Evolutionary conservation across 1,140 invertebrate species (phyloP).

Genomic region (Kradibia gibbosae): DNA sequence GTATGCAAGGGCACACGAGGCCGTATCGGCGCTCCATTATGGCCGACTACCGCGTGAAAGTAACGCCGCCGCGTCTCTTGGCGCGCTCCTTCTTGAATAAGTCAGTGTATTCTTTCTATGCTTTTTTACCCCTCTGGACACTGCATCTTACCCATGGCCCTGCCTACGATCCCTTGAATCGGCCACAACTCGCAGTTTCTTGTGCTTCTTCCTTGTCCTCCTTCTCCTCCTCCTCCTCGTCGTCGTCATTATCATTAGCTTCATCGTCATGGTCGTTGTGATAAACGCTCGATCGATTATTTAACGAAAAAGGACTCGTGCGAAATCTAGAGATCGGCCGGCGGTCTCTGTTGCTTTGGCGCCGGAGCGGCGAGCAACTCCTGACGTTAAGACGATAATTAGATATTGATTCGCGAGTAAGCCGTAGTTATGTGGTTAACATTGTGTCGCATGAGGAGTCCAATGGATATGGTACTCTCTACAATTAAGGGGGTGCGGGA

Average conservation of each 20-base stretch:
- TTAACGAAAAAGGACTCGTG: neutral
- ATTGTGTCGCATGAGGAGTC: neutral
- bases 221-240: neutral
- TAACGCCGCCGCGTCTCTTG: conserved; percentile 40
- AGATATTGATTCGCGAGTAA: conserved; percentile 15
- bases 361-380: no score
- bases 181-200: no score
- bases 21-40: conserved; percentile 56
- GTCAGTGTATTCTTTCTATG: neutral
- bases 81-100: conserved; percentile 20
- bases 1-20: conserved; percentile 37
- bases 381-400: neutral
- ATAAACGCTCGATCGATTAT: conserved; percentile 1
- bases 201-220: neutral
- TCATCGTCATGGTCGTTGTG: neutral
- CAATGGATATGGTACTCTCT: neutral
- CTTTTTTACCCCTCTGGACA: no score
- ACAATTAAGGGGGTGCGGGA: no score
- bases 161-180: no score
- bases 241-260: no score
- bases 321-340: no score
- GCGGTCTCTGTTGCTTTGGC: no score
- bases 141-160: no score
- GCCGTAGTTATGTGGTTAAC: neutral
- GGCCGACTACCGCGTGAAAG: conserved; percentile 57